phyloP scores from a whole-genome alignment of 2,888 invertebrate species.

The Serripes groenlandicus region DNA sequence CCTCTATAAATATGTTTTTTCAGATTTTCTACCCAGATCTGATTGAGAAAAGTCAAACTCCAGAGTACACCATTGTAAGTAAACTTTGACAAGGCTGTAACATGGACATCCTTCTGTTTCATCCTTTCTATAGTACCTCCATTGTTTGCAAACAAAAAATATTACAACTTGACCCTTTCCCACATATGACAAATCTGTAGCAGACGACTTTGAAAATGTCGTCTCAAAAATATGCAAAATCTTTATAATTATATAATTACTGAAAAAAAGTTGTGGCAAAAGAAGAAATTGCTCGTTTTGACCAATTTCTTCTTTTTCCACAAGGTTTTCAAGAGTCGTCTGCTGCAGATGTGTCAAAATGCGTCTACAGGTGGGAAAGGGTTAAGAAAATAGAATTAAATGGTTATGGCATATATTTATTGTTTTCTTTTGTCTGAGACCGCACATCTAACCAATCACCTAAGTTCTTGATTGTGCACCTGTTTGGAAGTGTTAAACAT shows the following conservation, averaged over 20 bases:
- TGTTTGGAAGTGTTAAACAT: too few relatives aligned
- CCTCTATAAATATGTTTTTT: constrained; percentile 69
- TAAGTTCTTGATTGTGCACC: too few relatives aligned
- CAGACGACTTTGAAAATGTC: neutral
- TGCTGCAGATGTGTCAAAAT: neutral
- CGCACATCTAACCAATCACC: too few relatives aligned
- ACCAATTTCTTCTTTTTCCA: neutral
- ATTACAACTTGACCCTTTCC: too few relatives aligned
- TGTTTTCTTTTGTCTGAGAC: too few relatives aligned
- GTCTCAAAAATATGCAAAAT: neutral
- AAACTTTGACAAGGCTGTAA: too few relatives aligned
- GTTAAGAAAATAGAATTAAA: too few relatives aligned
- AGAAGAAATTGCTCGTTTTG: neutral
- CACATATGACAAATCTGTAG: neutral
- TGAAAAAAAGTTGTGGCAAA: neutral
- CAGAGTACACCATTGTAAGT: constrained; percentile 95
- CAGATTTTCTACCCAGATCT: constrained; percentile 99
- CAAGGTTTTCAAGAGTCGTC: neutral
- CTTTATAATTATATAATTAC: too few relatives aligned
- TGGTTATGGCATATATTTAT: too few relatives aligned
- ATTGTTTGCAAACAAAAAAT: neutral
- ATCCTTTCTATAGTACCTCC: neutral
- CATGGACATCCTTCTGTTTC: neutral
- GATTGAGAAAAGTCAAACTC: constrained; percentile 96
- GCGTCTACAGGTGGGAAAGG: neutral